Base-by-base conservation (phyloP, 2,888 invertebrate species). In the Antheraea assamensis region DNA sequence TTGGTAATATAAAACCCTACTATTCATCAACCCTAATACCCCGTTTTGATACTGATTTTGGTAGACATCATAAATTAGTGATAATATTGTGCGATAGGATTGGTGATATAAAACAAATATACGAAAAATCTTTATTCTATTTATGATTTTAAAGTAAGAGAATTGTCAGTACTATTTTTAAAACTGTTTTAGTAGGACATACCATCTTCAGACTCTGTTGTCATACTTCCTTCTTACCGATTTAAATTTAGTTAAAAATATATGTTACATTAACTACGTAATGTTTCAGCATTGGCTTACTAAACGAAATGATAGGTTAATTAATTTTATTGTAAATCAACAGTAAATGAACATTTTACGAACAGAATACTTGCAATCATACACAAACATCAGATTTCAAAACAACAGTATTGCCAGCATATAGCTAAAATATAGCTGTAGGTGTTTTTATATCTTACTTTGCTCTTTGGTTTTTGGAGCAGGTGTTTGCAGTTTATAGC, bases 151-250 rank as follows among this genome's bases (percentile, higher is more conserved):
- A 55, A 55, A 55, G n/a, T 55, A 55, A n/a, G 5, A 49, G 19
- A 49, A 49, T 42, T 13, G 13, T 42, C 42, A 49, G 19, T 19
- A 19, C 15, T n/a, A n/a, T 8, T 55, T 21, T 55, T 1, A 8
- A 24, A 58, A 58, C 0, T 13, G 7, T 4, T 27, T 17, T 17
- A 17, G 30, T 30, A 8, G 17, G 15, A 30, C 61, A 17, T 64
- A 64, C 61, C 61, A 64, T 64, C 61, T 64, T 64, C 61, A 27
- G 61, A 30, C 27, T 64, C 61, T 13, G 61, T 64, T 30, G 61
- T 64, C 61, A 64, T 64, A 24, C 0, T 58, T 58, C 5, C 5
- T 58, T 64, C 5, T 30, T 27, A 27, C 30, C 30, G 21, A 30
- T 64, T 30, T 8, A 30, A 64, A 64, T 17, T 64, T 58, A 58